Conservation (phyloP, 2,888 invertebrate species). For the Tipula lateralis region DNA sequence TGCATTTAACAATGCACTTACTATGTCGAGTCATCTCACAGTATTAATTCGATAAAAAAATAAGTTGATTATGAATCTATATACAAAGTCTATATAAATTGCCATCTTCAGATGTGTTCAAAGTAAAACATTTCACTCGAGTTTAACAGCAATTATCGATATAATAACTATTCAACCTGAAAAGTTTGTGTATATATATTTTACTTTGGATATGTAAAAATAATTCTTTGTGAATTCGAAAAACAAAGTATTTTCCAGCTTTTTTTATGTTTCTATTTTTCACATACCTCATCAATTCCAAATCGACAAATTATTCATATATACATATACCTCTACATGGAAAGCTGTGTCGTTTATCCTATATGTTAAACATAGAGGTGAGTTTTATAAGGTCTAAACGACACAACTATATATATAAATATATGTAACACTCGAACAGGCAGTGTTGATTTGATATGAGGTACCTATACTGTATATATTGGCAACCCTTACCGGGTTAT, state of each 20-base stretch:
- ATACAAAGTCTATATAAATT: not conserved
- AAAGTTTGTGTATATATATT: not conserved
- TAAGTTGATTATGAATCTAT: not conserved
- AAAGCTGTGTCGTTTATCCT: not conserved
- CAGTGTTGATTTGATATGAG: too few species aligned
- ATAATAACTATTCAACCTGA: not conserved
- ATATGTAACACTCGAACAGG: not conserved
- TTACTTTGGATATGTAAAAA: not conserved
- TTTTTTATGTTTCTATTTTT: not conserved
- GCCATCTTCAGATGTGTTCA: not conserved
- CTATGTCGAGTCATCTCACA: not conserved
- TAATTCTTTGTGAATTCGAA: not conserved
- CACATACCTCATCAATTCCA: conserved; percentile 26
- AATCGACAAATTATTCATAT: conserved; percentile 26
- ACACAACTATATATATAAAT: not conserved
- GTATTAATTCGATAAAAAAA: not conserved
- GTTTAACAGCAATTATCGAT: not conserved
- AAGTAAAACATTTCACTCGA: not conserved
- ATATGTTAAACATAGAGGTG: not conserved
- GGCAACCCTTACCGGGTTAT: not conserved
- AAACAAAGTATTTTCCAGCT: not conserved
- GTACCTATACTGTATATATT: too few species aligned
- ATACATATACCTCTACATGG: not conserved
- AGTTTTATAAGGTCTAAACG: not conserved
- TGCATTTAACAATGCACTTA: not conserved